Base-by-base conservation (phyloP, 2,113 vertebrate species). In the Tragelaphus imberbis region DNA sequence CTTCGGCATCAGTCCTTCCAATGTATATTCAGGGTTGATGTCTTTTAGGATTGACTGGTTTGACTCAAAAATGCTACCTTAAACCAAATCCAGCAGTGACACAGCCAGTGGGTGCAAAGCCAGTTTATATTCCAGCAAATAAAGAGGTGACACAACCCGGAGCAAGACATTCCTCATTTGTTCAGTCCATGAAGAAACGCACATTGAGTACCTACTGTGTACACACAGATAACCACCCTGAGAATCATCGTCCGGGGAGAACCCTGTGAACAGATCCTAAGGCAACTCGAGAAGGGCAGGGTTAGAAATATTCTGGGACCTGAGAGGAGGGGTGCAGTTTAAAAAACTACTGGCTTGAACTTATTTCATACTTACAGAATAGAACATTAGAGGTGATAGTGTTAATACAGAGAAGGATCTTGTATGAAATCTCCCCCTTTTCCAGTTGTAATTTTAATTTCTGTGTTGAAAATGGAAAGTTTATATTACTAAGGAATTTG, bases 401-500 rank as follows among this genome's bases (percentile, higher is more conserved):
- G 17, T 89, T 80, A 84, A 44, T 55, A 27, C 14, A 21, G 89
- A 93, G 51, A 82, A 87, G 40, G 7, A 21, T 89, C 91, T 88
- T 93, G 15, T 55, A 6, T 94, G 94, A 95, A 84, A 77, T 84
- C 27, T 81, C 51, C 58, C 19, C 63, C n/a, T 51, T 77, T 65
- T 91, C 30, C 63, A 58, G 14, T 36, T 95, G 44, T 44, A 61
- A 80, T 90, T 97, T 96, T 91, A 90, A 81, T 79, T 92, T 84
- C 33, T 27, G 19, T 93, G 47, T 77, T 95, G 68, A 94, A 77
- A 96, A 86, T 82, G 6, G n/a, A 63, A 80, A 53, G 49, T 94
- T 93, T 95, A 53, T 77, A 44, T 95, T 91, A 75, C n/a, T 84
- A 91, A 94, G 33, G 68, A 93, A 65, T 95, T 84, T 84, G 4